phyloP scores from a whole-genome alignment of 2,888 invertebrate genomes.

The Ecliptopera silaceata region DNA sequence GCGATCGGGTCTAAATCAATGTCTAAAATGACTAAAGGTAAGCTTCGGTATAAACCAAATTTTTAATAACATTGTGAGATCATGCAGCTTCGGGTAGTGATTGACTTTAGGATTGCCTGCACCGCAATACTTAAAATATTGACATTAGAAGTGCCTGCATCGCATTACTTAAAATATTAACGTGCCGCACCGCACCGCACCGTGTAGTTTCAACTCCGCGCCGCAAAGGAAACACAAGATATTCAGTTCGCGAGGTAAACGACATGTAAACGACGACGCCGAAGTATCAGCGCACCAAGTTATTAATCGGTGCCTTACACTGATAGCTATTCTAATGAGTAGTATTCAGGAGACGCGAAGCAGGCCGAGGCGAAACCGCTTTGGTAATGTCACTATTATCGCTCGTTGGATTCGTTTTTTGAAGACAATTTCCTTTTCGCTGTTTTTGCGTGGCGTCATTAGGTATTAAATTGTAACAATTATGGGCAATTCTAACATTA shows the following conservation, averaged over 20 bases:
- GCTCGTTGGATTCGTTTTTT: conserved; percentile 36
- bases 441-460: not conserved
- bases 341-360: conserved; percentile 63
- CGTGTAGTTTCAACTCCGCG: not conserved
- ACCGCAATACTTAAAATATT: too few relatives aligned
- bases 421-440: conserved; percentile 30
- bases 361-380: conserved; percentile 75
- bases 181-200: conserved; percentile 4
- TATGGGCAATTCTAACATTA: too few relatives aligned
- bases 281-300: conserved; percentile 66
- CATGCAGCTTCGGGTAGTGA: too few relatives aligned
- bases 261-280: conserved; percentile 77
- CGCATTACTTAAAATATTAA: too few relatives aligned
- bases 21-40: too few relatives aligned
- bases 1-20: too few relatives aligned
- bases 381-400: conserved; percentile 50
- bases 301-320: conserved; percentile 78
- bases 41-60: too few relatives aligned
- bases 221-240: conserved; percentile 52
- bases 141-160: too few relatives aligned
- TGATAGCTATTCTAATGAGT: conserved; percentile 83
- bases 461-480: not conserved
- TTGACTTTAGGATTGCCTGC: too few relatives aligned
- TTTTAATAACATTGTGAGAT: too few relatives aligned
- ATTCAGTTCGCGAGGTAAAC: conserved; percentile 70